Evolutionary conservation across 2,113 vertebrate genomes (phyloP), one percentile per base, ranked within the genome.

Genomic region (Scytalopus superciliaris): DNA sequence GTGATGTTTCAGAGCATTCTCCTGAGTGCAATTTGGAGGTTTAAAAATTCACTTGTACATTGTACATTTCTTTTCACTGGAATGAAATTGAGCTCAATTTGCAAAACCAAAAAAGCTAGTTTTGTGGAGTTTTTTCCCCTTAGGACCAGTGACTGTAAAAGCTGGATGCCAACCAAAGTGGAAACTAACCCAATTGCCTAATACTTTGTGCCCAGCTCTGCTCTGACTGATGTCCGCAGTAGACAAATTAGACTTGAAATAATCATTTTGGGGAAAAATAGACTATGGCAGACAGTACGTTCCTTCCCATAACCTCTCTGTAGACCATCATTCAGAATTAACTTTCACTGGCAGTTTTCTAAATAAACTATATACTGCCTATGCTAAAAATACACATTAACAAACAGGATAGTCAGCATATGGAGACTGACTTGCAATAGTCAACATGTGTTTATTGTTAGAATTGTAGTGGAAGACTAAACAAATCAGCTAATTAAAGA

Each of bases 241-340:
- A 87, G 69, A 40, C 52, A 56, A 81, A 85, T 91, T 84, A 95
- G 62, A 82, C 40, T 49, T 60, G 62, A 89, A 94, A 87, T 91
- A 53, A 93, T 68, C 30, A 84, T 78, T 30, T 80, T 3, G 52
- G 62, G 45, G 53, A 8, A 1, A 19, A 50, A 27, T 25, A 35
- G 31, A 10, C 27, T 52, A 7, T 82, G 67, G 44, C 62, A 96
- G 40, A 72, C 27, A 79, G 14, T 40, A 37, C 33, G 10, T 78
- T 84, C 25, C 28, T 62, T 81, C 77, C 74, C 78, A 15, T 78
- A 75, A 56, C 33, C 19, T 44, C 39, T 47, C 53, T 73, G 77
- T 70, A 92, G 89, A 70, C 23, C 22, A 31, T 42, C 3, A 2
- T 50, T 91, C 27, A 86, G 60, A 70, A 90, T 31, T 89, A 83